phyloP scores from a whole-genome alignment of 2,113 vertebrate species.

The Indicator maculatus region DNA sequence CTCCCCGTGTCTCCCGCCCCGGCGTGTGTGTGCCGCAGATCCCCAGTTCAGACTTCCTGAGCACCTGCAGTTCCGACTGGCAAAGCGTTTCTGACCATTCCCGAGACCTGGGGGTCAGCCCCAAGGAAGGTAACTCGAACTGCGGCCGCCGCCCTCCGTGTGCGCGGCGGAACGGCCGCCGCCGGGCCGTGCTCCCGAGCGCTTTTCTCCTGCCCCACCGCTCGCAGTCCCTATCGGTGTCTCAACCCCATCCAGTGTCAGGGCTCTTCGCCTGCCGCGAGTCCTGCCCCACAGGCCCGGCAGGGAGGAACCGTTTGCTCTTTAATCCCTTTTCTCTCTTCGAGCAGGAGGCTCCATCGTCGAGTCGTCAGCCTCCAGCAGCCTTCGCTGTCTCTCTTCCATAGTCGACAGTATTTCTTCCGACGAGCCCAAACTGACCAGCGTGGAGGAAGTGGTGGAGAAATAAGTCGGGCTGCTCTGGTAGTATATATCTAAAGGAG shows the following conservation, averaged over 20 bases:
- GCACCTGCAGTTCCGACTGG: constrained; percentile 85
- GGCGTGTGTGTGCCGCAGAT: constrained; percentile 72
- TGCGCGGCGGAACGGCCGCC: neutral
- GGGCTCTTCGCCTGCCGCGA: neutral
- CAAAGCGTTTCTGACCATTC: constrained; percentile 88
- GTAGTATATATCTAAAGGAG: neutral
- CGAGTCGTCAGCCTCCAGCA: constrained; percentile 88
- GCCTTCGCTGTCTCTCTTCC: constrained; percentile 93
- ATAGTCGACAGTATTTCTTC: constrained; percentile 97
- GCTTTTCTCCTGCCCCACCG: neutral
- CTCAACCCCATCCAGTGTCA: neutral
- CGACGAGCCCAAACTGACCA: constrained; percentile 80
- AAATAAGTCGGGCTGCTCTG: constrained; percentile 53
- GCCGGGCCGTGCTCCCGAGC: too few species aligned
- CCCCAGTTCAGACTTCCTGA: constrained; percentile 79
- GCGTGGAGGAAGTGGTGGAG: constrained; percentile 76
- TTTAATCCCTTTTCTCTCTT: neutral
- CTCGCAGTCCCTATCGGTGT: neutral
- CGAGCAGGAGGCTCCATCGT: constrained; percentile 72
- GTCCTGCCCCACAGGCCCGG: neutral
- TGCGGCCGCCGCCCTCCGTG: neutral
- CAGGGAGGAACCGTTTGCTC: neutral
- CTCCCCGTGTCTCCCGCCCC: neutral
- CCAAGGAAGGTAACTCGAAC: constrained; percentile 85
- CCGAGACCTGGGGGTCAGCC: constrained; percentile 73